phyloP scores from a whole-genome alignment of 1,140 invertebrate species.

The Episyrphus balteatus region DNA sequence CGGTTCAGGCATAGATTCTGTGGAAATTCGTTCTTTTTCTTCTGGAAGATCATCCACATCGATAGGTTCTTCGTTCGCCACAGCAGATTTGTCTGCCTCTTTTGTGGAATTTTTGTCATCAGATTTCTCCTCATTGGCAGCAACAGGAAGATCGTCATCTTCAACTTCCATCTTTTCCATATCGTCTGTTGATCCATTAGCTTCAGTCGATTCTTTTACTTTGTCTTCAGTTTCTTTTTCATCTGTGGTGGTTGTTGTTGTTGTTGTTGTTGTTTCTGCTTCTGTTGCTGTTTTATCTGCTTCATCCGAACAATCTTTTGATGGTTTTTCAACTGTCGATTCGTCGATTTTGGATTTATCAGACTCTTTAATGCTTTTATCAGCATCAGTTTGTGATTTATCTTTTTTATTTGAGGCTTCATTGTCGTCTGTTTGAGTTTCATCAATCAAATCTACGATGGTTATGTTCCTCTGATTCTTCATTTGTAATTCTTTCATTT shows the following conservation, averaged over 20 bases:
- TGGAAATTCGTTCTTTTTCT: constrained; percentile 6
- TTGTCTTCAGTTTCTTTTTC: constrained; percentile 15
- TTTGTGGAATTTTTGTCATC: neutral
- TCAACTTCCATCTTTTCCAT: constrained; percentile 1
- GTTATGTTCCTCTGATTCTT: constrained; percentile 19
- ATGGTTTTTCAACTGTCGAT: constrained; percentile 6
- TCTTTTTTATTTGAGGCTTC: constrained; percentile 14
- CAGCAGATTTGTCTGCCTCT: too few species aligned
- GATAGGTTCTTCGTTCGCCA: neutral
- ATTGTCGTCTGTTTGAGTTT: constrained; percentile 12
- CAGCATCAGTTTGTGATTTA: neutral
- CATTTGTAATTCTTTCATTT: constrained; percentile 18
- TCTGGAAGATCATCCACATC: neutral
- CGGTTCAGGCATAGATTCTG: constrained; percentile 18
- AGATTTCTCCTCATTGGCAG: too few species aligned
- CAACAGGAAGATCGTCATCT: constrained; percentile 6
- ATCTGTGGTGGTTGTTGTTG: constrained; percentile 2
- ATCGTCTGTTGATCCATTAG: neutral
- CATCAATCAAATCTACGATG: constrained; percentile 29
- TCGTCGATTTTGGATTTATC: constrained; percentile 1
- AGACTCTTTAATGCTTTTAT: neutral
- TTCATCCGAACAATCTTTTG: neutral
- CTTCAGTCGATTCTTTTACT: constrained; percentile 2
- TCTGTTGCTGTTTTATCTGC: constrained; percentile 5
- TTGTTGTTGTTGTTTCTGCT: constrained; percentile 12